Evolutionary conservation across 1,140 invertebrate species (phyloP), one percentile per base, ranked within the genome.

Genomic region (Phocides pigmalion): DNA sequence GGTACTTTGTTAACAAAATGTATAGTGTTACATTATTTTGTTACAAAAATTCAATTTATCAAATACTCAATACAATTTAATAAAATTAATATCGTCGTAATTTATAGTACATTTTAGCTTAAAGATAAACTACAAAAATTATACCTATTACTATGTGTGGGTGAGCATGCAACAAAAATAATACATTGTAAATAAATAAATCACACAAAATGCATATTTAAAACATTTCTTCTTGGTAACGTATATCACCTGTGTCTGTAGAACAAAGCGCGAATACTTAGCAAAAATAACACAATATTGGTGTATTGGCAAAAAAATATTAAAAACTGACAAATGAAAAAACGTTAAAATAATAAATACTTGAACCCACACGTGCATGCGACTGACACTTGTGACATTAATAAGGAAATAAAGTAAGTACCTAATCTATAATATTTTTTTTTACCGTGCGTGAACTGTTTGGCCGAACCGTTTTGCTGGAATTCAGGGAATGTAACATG

Each of bases 401-500:
- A 82, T 82, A 83, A 87, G 83, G 74, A 84, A 79, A 74, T 84
- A 82, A 82, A 84, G 77, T 89, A 91, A 90, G 91, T 92, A 92
- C 91, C 91, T 92, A 92, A 92, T 92, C 87, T 92, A 92, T 87
- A 92, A 90, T 92, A 92, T 90, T 93, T 93, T 93, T 90, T 93
- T 94, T 94, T 94, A 97, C 96, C 96, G 93, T 96, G 95, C 80
- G 95, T 94, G 92, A 97, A 96, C 90, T 96, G 94, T 92, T 97
- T 97, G 16, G 95, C 95, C 74, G 95, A 95, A 79, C 96, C 96
- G 77, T 97, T 97, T 92, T 96, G 95, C 90, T 96, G 96, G 81
- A 97, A 96, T 92, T 96, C 96, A 11, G 95, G 95, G 90, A 97
- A 97, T 86, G 95, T 96, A 46, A 97, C 96, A 90, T 97, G 96